A percentile compares a stretch with the other conserved stretches of the same genome.
phyloP scores from a whole-genome alignment of 2,113 vertebrate species.

The Trogon surrucura region DNA sequence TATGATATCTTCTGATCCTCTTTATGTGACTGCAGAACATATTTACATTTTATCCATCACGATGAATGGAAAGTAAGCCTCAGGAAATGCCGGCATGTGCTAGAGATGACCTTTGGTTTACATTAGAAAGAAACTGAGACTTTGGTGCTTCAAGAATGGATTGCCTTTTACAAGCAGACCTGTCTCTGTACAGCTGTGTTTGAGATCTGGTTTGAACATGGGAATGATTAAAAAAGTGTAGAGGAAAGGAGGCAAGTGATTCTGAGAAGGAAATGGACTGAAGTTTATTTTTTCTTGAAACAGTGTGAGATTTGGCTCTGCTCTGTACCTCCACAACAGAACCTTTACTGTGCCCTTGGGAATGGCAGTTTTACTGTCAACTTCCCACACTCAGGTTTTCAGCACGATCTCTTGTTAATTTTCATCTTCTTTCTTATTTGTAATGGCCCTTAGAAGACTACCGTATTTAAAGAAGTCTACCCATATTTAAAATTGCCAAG shows the following conservation, averaged over 20 bases:
- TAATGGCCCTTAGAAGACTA: background rate
- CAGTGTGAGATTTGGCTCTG: conserved; percentile 9
- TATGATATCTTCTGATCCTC: background rate
- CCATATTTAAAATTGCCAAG: background rate
- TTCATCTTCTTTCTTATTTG: background rate
- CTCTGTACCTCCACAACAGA: background rate
- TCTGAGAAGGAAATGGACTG: conserved; percentile 16
- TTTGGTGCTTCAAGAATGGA: background rate
- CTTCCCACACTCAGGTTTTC: background rate
- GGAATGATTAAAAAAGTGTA: conserved; percentile 16
- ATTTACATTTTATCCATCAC: conserved; percentile 30
- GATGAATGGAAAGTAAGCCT: background rate
- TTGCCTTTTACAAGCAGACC: background rate
- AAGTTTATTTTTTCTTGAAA: conserved; percentile 33
- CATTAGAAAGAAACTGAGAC: background rate
- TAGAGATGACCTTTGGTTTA: conserved; percentile 34
- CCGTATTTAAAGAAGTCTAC: background rate
- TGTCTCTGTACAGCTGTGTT: background rate
- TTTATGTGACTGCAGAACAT: conserved; percentile 21
- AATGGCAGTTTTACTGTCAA: background rate
- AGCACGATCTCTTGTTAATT: background rate
- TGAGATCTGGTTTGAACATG: background rate
- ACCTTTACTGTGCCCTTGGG: background rate
- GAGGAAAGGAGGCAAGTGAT: background rate
- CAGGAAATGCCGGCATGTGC: background rate